Conservation (phyloP, 1,140 invertebrate species). For the Cydia pomonella region DNA sequence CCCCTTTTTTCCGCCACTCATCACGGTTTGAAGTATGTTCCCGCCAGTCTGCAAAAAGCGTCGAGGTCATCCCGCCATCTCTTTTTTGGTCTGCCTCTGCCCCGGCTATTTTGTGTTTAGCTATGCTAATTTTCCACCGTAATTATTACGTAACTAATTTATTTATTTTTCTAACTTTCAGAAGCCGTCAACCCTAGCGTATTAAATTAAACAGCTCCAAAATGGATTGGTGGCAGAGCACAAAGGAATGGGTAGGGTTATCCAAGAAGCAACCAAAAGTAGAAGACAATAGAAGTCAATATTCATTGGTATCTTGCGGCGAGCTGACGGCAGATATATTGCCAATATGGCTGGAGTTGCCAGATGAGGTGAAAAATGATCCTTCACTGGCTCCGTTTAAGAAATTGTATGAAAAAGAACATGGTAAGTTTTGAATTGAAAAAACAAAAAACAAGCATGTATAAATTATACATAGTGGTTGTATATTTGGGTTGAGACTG, state of each 20-base stretch:
- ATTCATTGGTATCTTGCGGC: conserved; percentile 64
- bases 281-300: conserved; percentile 40
- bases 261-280: conserved; percentile 1
- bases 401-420: conserved; percentile 80
- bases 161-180: neutral
- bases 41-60: too few relatives aligned
- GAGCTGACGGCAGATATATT: conserved; percentile 81
- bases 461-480: too few relatives aligned
- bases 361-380: conserved; percentile 82
- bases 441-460: too few relatives aligned
- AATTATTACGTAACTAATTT: too few relatives aligned
- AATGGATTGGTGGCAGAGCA: conserved; percentile 16
- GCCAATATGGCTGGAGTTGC: conserved; percentile 81
- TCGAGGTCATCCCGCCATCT: too few relatives aligned
- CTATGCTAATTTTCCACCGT: too few relatives aligned
- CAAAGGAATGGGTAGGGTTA: neutral
- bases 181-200: neutral
- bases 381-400: conserved; percentile 81
- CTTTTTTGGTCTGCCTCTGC: too few relatives aligned
- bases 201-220: neutral
- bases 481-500: too few relatives aligned
- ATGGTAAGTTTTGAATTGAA: conserved; percentile 48
- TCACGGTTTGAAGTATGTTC: too few relatives aligned
- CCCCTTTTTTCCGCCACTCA: too few relatives aligned
- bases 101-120: too few relatives aligned